Conservation (phyloP, 2,888 invertebrate genomes). For the Hylaea fasciaria region DNA sequence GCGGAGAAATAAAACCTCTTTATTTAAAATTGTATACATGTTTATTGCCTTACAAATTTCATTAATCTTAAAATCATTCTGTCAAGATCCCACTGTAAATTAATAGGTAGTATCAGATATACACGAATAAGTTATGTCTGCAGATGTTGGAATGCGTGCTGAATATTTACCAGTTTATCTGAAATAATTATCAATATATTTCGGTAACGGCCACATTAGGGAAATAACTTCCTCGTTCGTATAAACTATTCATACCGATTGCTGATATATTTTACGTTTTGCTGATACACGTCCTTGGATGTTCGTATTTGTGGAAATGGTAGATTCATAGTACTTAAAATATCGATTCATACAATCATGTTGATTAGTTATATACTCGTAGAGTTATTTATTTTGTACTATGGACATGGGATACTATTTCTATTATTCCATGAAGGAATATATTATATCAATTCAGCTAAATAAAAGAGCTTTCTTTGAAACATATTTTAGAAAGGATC, state of each 20-base stretch:
- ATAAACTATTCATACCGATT: constrained; percentile 66
- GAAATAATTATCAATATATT: constrained; percentile 79
- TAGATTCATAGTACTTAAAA: neutral
- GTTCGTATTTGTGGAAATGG: neutral
- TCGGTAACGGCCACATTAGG: constrained; percentile 74
- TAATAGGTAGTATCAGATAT: neutral
- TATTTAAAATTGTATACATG: no score
- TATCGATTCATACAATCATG: no score
- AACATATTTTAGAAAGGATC: constrained; percentile 1
- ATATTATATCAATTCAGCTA: neutral
- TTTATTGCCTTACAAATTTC: no score
- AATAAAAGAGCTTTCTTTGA: constrained; percentile 1
- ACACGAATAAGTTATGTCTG: neutral
- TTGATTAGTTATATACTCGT: no score
- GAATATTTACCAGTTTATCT: constrained; percentile 65
- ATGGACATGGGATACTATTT: no score
- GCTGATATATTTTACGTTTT: constrained; percentile 20
- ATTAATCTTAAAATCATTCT: no score
- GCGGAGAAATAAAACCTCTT: no score
- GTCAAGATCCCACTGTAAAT: neutral
- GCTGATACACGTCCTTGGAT: neutral
- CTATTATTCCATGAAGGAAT: no score
- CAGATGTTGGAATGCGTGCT: constrained; percentile 27
- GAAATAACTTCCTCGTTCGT: constrained; percentile 66
- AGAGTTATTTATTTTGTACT: no score